A percentile compares a stretch with the other conserved stretches of the same genome.
Evolutionary conservation across 2,113 vertebrate genomes (phyloP).

Genomic region (Callipepla squamata): DNA sequence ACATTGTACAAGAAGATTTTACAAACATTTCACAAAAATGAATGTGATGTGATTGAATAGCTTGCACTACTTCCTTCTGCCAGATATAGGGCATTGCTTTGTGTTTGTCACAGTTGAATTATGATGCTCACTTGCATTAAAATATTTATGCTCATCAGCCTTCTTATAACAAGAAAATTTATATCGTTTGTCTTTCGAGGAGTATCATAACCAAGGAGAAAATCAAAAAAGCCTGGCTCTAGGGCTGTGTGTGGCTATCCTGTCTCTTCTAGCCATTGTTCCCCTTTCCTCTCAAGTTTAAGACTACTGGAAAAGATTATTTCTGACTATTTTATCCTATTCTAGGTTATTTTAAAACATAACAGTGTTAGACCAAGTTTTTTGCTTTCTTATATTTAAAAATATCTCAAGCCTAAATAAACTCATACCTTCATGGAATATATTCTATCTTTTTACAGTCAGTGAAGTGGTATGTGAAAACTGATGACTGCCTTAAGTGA

Average conservation of each 20-base stretch:
- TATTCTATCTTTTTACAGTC: not conserved
- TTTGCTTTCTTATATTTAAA: not conserved
- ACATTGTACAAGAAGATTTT: not conserved
- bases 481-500: not conserved
- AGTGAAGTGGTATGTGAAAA: not conserved
- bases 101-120: accelerated
- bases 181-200: not conserved
- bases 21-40: not conserved
- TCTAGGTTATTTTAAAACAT: not conserved
- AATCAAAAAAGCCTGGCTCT: not conserved
- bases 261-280: not conserved
- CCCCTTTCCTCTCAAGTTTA: not conserved
- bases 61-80: not conserved
- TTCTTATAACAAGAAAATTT: not conserved
- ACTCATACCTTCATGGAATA: not conserved
- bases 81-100: not conserved
- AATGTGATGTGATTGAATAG: not conserved
- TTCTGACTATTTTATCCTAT: not conserved
- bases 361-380: not conserved
- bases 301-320: not conserved
- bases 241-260: not conserved
- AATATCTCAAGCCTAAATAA: not conserved
- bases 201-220: not conserved
- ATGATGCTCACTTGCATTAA: not conserved
- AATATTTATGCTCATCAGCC: not conserved